These are phyloP conservation scores for Hylia prasina DNA, from an alignment of 2,113 vertebrate genomes.

Conservation along the genomic window DNA sequence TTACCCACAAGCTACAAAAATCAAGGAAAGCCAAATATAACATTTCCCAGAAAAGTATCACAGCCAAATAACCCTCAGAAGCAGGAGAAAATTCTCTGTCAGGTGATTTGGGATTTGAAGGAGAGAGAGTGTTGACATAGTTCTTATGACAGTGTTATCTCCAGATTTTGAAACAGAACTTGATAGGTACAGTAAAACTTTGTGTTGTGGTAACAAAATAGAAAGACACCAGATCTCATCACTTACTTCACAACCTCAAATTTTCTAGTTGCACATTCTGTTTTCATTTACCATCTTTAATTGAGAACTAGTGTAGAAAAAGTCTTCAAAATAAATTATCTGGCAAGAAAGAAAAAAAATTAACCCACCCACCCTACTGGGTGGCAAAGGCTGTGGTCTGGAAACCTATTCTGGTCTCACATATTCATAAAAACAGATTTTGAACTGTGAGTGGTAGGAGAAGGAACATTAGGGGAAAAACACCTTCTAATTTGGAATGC, in stretches of 20 bases:
- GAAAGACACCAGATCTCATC: neutral
- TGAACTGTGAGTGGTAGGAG: neutral
- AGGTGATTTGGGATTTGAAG: slow-evolving; percentile 4
- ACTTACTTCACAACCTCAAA: neutral
- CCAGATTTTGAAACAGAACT: neutral
- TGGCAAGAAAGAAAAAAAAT: neutral
- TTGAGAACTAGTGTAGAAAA: neutral
- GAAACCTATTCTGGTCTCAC: neutral
- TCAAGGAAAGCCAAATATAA: neutral
- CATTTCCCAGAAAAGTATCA: neutral
- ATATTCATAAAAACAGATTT: neutral
- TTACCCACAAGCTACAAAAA: neutral
- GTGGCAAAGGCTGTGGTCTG: neutral
- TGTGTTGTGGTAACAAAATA: neutral
- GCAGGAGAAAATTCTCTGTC: neutral
- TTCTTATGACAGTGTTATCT: neutral
- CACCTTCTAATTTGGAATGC: neutral
- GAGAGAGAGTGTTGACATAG: neutral
- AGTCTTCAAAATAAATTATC: neutral
- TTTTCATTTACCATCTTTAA: neutral
- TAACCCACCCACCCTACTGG: neutral
- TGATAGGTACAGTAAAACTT: neutral
- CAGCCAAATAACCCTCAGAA: neutral
- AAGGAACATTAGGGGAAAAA: neutral
- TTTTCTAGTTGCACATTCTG: neutral